Evolutionary conservation across 1,140 invertebrate genomes (phyloP), one percentile per base, ranked within the genome.

Genomic region (Maconellicoccus hirsutus): DNA sequence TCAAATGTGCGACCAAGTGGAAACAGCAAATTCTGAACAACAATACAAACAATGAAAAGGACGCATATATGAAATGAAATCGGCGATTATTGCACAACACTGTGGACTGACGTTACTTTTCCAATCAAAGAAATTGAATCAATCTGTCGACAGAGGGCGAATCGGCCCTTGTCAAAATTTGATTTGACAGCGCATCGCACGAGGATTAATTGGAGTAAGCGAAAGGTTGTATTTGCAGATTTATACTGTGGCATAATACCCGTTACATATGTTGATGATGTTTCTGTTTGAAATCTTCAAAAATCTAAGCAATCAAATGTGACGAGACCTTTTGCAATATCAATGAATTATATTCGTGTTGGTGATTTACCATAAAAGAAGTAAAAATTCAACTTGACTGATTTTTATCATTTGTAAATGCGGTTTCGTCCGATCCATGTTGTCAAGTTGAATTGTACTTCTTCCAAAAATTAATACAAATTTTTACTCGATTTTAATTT

Each of bases 221-320:
- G 42, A 52, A 33, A 16, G 42, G 42, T 52, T 8, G 42, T 52
- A 52, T 52, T 33, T 19, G 42, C 6, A 14, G 10, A 52, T 19
- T 14, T 52, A 19, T 52, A 8, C 10, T 52, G 2, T 16, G 10
- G 42, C n/a, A 19, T 19, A 52, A 52, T 52, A 52, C 42, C 42
- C 42, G 42, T 52, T 52, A 52, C 42, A 52, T 52, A 52, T 52
- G 42, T 52, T 52, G 42, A 52, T 52, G 42, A 52, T 52, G 42
- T 52, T 52, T 52, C 42, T 16, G 29, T 19, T 4, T 2, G 3
- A 52, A 52, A 52, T 52, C 42, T 33, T 52, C 42, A 16, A 52
- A 3, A 16, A 52, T 52, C 6, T 52, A 52, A 52, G 42, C 42
- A 52, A 19, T 19, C 42, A 16, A 33, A 52, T 52, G 42, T 33